Conservation (phyloP, 2,113 vertebrate genomes). For the Amazona vittata region DNA sequence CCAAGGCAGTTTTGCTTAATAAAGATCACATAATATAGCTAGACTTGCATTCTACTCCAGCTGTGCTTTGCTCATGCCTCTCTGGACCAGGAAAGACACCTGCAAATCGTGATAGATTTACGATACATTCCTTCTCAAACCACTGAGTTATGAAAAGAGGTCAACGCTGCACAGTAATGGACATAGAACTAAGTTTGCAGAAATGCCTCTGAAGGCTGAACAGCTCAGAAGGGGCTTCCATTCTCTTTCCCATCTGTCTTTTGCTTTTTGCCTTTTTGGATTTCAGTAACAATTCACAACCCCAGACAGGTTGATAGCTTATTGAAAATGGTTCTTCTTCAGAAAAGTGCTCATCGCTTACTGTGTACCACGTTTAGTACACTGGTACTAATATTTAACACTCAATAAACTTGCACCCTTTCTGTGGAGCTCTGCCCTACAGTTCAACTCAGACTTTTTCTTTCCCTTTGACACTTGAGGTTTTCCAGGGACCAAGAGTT, state of each 20-base stretch:
- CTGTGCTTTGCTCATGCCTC: background rate
- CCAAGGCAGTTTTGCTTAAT: background rate
- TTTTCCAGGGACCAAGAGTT: background rate
- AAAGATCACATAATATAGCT: background rate
- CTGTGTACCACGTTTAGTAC: slow-evolving; percentile 66
- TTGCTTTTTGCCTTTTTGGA: background rate
- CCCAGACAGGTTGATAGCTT: slow-evolving; percentile 62
- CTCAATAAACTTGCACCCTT: slow-evolving; percentile 66
- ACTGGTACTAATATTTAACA: slow-evolving; percentile 68
- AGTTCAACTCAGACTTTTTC: slow-evolving; percentile 5
- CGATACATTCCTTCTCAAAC: background rate
- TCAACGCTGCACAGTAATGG: background rate
- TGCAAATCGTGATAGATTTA: background rate
- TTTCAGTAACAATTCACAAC: slow-evolving; percentile 52
- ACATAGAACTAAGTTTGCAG: background rate
- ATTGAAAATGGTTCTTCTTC: slow-evolving; percentile 66
- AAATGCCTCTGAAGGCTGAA: slow-evolving; percentile 42
- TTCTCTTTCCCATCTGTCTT: background rate
- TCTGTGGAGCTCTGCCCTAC: slow-evolving; percentile 21
- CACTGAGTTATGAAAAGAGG: background rate
- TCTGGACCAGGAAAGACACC: background rate
- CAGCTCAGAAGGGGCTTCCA: background rate
- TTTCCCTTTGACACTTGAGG: slow-evolving; percentile 19
- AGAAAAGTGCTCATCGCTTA: slow-evolving; percentile 57
- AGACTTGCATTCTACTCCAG: background rate